phyloP scores from a whole-genome alignment of 2,113 vertebrate species.

The Nestor notabilis region DNA sequence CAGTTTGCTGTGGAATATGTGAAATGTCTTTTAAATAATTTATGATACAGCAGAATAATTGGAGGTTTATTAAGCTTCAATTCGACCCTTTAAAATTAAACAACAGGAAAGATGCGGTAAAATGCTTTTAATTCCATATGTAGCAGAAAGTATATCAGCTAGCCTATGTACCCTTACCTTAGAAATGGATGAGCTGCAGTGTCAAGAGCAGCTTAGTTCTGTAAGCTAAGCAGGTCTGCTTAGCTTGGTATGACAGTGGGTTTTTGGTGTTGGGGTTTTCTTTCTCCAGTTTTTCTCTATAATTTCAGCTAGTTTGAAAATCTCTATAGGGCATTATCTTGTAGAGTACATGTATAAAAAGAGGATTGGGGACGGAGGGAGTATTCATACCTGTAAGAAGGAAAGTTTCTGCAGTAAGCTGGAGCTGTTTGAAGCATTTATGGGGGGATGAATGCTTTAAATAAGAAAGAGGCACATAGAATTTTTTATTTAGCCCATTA shows the following conservation, averaged over 20 bases:
- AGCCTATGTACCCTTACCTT: not conserved
- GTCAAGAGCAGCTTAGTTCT: not conserved
- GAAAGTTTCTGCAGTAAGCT: not conserved
- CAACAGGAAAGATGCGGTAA: not conserved
- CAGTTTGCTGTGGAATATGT: not conserved
- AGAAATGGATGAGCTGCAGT: not conserved
- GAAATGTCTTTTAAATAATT: conserved; percentile 17
- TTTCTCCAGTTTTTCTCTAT: not conserved
- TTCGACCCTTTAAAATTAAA: not conserved
- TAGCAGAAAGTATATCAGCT: not conserved
- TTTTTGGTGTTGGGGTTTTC: not conserved
- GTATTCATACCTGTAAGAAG: not conserved
- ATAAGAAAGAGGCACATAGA: not conserved
- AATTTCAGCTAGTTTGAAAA: not conserved
- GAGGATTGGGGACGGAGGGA: fast-evolving
- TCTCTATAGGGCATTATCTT: not conserved
- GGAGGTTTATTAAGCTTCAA: not conserved
- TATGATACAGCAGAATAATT: not conserved
- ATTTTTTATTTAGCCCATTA: not conserved
- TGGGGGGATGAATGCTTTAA: not conserved
- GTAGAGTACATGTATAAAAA: not conserved
- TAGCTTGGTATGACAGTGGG: not conserved
- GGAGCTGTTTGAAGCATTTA: not conserved
- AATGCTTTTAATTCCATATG: not conserved
- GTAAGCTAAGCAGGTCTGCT: not conserved